Base-by-base conservation (phyloP, 2,113 vertebrate genomes). In the Hydrolagus affinis region DNA sequence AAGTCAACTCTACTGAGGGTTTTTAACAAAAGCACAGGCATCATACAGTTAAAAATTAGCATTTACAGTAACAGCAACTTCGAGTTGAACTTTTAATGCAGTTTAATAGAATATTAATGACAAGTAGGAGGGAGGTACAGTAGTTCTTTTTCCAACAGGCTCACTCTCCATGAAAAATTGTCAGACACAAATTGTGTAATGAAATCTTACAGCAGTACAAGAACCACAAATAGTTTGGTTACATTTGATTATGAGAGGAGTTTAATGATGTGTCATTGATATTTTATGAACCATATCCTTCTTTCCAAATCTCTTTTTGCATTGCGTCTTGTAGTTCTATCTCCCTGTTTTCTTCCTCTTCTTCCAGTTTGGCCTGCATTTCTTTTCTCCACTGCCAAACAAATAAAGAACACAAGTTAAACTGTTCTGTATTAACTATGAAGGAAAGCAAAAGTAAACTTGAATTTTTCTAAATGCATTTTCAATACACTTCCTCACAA, bases 301-400 rank as follows among this genome's bases (percentile, higher is more conserved):
- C 87, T 86, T 83, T 86, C 15, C 89, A 88, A 89, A 64, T 56
- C 28, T 0, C 75, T 23, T 85, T 12, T 78, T 74, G 85, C 28
- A 89, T 25, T 72, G 90, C 87, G 19, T 89, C 59, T 85, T 87
- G 32, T 56, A 87, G 70, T 32, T 87, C 77, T 76, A 88, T 15
- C 19, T 74, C 69, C 78, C 87, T 56, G 60, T 59, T 7, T 28
- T 86, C 85, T 0, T 85, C 64, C 0, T 90, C 74, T 86, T 90
- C 71, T n/a, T 70, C 32, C 19, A 74, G 3, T 74, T 12, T 62
- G 2, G 70, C 10, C 21, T 87, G 56, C 17, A 89, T 9, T 0
- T 90, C 87, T 85, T 90, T 86, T 19, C 86, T n/a, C 87, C 89
- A 89, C 86, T 91, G 15, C 87, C 87, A 85, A 9, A 88, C 86